Evolutionary conservation across 2,797 vertebrate genomes (phyloP).

Genomic region (Poecilia wingei): DNA sequence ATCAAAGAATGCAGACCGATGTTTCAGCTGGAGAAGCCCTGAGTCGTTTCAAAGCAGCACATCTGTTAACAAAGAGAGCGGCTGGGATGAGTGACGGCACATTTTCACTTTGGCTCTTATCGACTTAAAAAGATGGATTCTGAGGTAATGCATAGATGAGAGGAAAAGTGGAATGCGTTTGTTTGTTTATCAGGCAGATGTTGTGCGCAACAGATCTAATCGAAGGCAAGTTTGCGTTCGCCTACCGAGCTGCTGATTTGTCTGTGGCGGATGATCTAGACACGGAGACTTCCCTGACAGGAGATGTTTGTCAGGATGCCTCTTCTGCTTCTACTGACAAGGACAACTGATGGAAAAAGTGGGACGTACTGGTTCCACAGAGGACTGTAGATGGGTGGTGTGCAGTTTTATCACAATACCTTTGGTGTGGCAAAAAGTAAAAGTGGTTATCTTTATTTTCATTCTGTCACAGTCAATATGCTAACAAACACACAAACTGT

Average conservation of each 20-base stretch:
- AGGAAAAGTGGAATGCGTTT: slow-evolving; percentile 24
- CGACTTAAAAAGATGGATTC: slow-evolving; percentile 37
- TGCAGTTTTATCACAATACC: not conserved
- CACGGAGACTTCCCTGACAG: not conserved
- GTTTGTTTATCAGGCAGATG: slow-evolving; percentile 5
- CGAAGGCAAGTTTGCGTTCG: not conserved
- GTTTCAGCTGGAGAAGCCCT: slow-evolving; percentile 22
- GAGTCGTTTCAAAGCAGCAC: slow-evolving; percentile 45
- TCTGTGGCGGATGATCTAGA: not conserved
- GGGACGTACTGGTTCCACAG: not conserved
- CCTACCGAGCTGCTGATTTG: not conserved
- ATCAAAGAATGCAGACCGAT: slow-evolving; percentile 48
- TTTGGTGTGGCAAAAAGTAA: not conserved
- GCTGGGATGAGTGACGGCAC: slow-evolving; percentile 41
- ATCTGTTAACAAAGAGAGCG: slow-evolving; percentile 31
- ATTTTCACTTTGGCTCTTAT: slow-evolving; percentile 29
- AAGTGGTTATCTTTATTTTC: not conserved
- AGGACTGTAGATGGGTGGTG: not conserved
- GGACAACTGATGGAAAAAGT: not conserved
- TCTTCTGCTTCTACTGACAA: not conserved
- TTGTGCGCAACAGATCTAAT: slow-evolving; percentile 2
- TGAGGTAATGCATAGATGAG: slow-evolving; percentile 24
- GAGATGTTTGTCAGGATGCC: not conserved
- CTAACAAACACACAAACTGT: not conserved
- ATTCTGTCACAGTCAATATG: not conserved